These are phyloP conservation scores for Silurus aristotelis DNA, from an alignment of 2,797 vertebrate species.

Conservation along the genomic window DNA sequence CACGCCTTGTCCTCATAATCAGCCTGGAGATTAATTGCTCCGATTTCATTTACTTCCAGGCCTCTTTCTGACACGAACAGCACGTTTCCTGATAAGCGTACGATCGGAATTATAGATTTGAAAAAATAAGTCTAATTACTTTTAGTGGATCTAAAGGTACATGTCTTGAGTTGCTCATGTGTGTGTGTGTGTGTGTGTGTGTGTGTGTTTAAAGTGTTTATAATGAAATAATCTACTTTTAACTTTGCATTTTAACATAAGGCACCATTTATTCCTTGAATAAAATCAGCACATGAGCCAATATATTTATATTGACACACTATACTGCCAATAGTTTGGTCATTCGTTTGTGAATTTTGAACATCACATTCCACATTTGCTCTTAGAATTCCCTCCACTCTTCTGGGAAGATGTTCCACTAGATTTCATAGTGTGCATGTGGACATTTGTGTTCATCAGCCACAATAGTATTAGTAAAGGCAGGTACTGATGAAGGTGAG, in stretches of 20 bases:
- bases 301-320: not conserved
- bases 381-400: no score
- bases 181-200: no score
- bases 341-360: no score
- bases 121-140: constrained; percentile 36
- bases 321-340: no score
- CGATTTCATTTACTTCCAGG: constrained; percentile 48
- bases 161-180: constrained; percentile 4
- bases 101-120: constrained; percentile 53
- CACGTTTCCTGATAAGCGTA: constrained; percentile 7
- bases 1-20: constrained; percentile 51
- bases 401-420: no score
- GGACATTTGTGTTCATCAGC: no score
- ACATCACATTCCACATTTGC: no score
- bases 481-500: no score
- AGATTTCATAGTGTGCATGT: no score
- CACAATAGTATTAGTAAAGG: no score
- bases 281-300: not conserved
- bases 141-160: constrained; percentile 17
- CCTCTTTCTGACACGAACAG: constrained; percentile 24
- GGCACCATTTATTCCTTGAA: not conserved
- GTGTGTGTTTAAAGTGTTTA: no score
- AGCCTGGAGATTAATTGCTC: constrained; percentile 56
- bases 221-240: no score
- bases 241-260: not conserved